Evolutionary conservation across 2,113 vertebrate species (phyloP), one percentile per base, ranked within the genome.

Genomic region (Austrofundulus limnaeus): DNA sequence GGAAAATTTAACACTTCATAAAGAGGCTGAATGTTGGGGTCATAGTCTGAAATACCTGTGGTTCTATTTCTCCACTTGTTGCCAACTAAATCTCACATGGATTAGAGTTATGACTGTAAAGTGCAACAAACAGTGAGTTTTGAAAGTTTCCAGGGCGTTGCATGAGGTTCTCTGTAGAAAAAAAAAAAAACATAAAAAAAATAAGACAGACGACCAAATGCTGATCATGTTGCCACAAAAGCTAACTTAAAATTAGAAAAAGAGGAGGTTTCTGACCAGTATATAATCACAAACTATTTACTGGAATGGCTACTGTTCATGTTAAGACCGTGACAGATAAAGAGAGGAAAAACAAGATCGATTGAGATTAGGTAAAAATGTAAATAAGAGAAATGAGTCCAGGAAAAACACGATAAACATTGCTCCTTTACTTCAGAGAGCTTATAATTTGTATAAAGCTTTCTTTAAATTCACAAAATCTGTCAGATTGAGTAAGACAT

Each of bases 1-100:
- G 79, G 83, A 87, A 88, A 87, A 80, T 83, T 84, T 77, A 80
- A 78, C 80, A 86, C 64, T 64, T 83, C 72, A 78, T 87, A 77
- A 69, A 85, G 83, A 70, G 77, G 38, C 61, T 59, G 67, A 66
- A 55, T 59, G 71, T 74, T 71, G 59, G 46, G 41, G 72, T 66
- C 34, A 53, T 42, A 67, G 51, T 46, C 60, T 64, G 25, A 70
- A 82, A 87, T 82, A 81, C 51, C 28, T 72, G 61, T 60, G 72
- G 70, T 68, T 66, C 24, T 24, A 11, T 61, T 69, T 25, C n/a
- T 60, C 75, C 63, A 63, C 75, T 53, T 53, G 66, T 71, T 77
- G 75, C 80, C 62, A 70, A 28, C 81, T 75, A 57, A 71, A 76
- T 70, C 69, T 74, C 73, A 62, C 16, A 50, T 65, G 79, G 48